Percentiles rank a stretch among this genome's conserved stretches.
These are phyloP conservation scores for Anthoscopus minutus DNA, from an alignment of 2,113 vertebrate genomes.

Conservation along the genomic window DNA sequence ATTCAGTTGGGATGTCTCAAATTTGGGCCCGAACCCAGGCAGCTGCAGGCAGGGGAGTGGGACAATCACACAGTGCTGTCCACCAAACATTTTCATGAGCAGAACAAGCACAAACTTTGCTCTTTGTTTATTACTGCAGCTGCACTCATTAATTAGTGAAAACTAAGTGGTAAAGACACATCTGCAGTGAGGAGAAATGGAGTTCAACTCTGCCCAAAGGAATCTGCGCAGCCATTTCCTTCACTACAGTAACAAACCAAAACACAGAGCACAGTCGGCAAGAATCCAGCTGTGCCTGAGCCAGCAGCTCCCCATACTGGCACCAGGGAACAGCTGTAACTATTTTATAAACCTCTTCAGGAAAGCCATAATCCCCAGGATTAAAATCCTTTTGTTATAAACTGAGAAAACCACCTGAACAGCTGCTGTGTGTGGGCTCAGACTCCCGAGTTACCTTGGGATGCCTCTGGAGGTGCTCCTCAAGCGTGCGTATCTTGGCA, in stretches of 20 bases:
- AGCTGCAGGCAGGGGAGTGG: not conserved
- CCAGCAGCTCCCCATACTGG: not conserved
- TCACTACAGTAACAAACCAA: not conserved
- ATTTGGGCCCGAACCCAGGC: not conserved
- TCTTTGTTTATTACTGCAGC: not conserved
- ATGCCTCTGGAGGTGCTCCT: constrained; percentile 87
- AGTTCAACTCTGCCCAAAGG: not conserved
- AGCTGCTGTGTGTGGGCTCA: not conserved
- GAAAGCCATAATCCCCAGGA: not conserved
- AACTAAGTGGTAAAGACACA: not conserved
- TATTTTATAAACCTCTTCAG: not conserved
- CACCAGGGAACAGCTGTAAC: not conserved
- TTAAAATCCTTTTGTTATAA: not conserved
- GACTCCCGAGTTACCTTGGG: constrained; percentile 75
- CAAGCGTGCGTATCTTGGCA: constrained; percentile 80
- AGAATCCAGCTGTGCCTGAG: not conserved
- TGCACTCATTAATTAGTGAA: not conserved
- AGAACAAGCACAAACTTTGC: not conserved
- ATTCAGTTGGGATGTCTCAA: not conserved
- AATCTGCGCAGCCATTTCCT: not conserved
- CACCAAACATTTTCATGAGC: not conserved
- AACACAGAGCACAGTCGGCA: accelerated
- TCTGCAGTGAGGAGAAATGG: not conserved
- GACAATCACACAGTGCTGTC: not conserved
- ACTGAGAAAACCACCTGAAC: not conserved